Base-by-base conservation (phyloP, 2,888 invertebrate genomes). In the Choreutis nemorana region DNA sequence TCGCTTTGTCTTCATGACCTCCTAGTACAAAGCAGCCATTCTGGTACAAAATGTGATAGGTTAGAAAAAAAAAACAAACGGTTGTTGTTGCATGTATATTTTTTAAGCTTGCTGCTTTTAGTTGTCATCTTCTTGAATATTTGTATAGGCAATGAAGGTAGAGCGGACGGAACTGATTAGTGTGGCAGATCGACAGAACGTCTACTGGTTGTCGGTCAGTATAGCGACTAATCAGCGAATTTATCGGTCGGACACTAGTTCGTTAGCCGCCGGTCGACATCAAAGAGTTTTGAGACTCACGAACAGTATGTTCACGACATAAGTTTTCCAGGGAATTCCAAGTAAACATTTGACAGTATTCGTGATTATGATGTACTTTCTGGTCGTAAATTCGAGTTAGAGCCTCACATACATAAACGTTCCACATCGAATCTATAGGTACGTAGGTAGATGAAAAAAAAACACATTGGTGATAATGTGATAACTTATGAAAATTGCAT, bases 1-100 rank as follows among this genome's bases (percentile, higher is more conserved):
- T 68, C 73, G 72, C 72, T 73, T 75, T 44, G 59, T 53, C 58
- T 59, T 62, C 61, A 67, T 77, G 67, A 51, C 52, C 57, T 55
- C 75, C 77, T 73, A 55, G 75, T 77, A 68, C 53, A 50, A n/a
- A n/a, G n/a, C n/a, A n/a, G n/a, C n/a, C n/a, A n/a, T n/a, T n/a
- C n/a, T n/a, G n/a, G n/a, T n/a, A n/a, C n/a, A n/a, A n/a, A n/a
- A n/a, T n/a, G n/a, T n/a, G n/a, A n/a, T n/a, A n/a, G n/a, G n/a
- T n/a, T n/a, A n/a, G n/a, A n/a, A n/a, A n/a, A n/a, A n/a, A n/a
- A n/a, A n/a, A n/a, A n/a, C n/a, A n/a, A n/a, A n/a, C n/a, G n/a
- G n/a, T n/a, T n/a, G n/a, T n/a, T n/a, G n/a, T n/a, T n/a, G n/a
- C n/a, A n/a, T n/a, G n/a, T n/a, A n/a, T n/a, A n/a, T n/a, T n/a